These are phyloP conservation scores for Myotis pilosus DNA, from an alignment of 2,797 vertebrate species.

Conservation along the genomic window DNA sequence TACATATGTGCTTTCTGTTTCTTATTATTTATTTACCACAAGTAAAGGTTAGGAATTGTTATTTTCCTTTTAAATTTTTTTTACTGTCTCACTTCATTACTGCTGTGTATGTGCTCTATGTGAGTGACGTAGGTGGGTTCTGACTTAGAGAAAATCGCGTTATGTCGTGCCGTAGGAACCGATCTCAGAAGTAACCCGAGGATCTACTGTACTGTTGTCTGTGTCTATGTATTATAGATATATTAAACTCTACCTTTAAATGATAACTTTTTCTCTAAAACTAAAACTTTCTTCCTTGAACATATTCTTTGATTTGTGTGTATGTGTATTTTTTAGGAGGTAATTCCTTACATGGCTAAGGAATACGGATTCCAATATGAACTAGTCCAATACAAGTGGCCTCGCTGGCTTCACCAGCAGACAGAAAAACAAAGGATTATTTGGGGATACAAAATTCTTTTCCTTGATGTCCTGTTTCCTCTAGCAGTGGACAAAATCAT, in stretches of 20 bases:
- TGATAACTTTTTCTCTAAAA: neutral
- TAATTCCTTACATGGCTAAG: slow-evolving; percentile 94
- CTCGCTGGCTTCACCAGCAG: slow-evolving; percentile 96
- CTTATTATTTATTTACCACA: too few relatives aligned
- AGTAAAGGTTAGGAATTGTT: too few relatives aligned
- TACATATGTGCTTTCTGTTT: too few relatives aligned
- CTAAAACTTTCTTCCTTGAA: neutral
- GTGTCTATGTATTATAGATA: neutral
- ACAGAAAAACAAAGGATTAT: slow-evolving; percentile 97
- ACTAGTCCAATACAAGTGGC: slow-evolving; percentile 97
- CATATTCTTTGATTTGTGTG: neutral
- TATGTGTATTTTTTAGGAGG: slow-evolving; percentile 84
- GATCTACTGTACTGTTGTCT: neutral
- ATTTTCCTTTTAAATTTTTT: too few relatives aligned
- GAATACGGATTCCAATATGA: slow-evolving; percentile 95
- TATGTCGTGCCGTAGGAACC: too few relatives aligned
- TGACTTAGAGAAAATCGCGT: too few relatives aligned
- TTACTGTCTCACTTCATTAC: too few relatives aligned
- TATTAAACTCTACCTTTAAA: neutral
- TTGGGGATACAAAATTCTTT: slow-evolving; percentile 99
- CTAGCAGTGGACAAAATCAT: slow-evolving; percentile 97
- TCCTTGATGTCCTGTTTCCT: slow-evolving; percentile 97
- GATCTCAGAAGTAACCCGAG: too few relatives aligned
- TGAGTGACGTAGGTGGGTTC: too few relatives aligned
- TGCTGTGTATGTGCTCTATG: too few relatives aligned